phyloP scores from a whole-genome alignment of 2,888 invertebrate genomes.

The Hirtodrosophila histrioides region DNA sequence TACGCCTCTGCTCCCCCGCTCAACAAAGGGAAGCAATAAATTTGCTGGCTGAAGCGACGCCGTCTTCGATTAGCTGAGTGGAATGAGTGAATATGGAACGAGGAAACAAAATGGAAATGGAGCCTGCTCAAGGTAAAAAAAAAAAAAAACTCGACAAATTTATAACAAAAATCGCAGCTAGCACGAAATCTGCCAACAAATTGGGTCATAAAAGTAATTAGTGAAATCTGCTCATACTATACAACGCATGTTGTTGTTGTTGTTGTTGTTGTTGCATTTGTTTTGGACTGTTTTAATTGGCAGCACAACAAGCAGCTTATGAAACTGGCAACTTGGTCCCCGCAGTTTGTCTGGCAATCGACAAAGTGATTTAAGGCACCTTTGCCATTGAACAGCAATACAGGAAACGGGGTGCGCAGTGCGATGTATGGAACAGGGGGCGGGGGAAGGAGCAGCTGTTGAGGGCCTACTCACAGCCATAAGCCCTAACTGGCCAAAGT shows the following conservation, averaged over 20 bases:
- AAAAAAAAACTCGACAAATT: slow-evolving; percentile 42
- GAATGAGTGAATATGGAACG: slow-evolving; percentile 44
- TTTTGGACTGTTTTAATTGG: slow-evolving; percentile 61
- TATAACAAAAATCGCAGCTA: slow-evolving; percentile 52
- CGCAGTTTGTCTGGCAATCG: slow-evolving; percentile 32
- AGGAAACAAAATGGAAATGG: slow-evolving; percentile 35
- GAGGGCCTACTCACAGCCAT: slow-evolving; percentile 8
- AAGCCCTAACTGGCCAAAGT: slow-evolving; percentile 43
- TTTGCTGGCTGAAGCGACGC: slow-evolving; percentile 44
- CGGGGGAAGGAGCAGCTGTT: slow-evolving; percentile 19
- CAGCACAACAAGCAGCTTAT: slow-evolving; percentile 31
- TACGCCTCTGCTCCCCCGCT: slow-evolving; percentile 6
- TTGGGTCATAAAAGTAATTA: slow-evolving; percentile 81
- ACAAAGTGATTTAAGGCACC: slow-evolving; percentile 62
- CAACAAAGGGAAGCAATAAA: slow-evolving; percentile 61
- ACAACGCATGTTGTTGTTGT: slow-evolving; percentile 20
- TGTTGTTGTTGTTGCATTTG: slow-evolving; percentile 27
- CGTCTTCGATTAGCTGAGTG: slow-evolving; percentile 48
- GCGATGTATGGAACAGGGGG: too few relatives aligned
- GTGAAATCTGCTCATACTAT: slow-evolving; percentile 53
- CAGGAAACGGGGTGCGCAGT: neutral
- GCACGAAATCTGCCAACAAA: slow-evolving; percentile 58
- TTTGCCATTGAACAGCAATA: slow-evolving; percentile 47
- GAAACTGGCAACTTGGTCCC: slow-evolving; percentile 42
- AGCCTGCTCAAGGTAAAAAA: slow-evolving; percentile 49